These are phyloP conservation scores for Hoplias malabaricus DNA, from an alignment of 2,113 vertebrate genomes.

Conservation along the genomic window DNA sequence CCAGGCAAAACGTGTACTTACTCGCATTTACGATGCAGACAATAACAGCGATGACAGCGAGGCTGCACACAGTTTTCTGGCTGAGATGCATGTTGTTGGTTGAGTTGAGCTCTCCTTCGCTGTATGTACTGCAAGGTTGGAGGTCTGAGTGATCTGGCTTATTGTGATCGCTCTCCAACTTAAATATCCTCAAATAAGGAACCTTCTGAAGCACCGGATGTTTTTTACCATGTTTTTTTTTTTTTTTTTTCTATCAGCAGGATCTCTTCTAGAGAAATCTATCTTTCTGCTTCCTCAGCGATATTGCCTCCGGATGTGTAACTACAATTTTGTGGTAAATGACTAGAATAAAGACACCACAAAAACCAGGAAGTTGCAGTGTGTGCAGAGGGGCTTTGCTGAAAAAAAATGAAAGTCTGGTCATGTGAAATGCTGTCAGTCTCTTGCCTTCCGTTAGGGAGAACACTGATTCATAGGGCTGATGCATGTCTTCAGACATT, in stretches of 20 bases:
- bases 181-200: constrained; percentile 19
- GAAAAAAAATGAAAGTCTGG: background rate
- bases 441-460: background rate
- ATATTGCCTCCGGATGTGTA: background rate
- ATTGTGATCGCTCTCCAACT: background rate
- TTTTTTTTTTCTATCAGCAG: too few relatives aligned
- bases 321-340: constrained; percentile 1
- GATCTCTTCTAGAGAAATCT: background rate
- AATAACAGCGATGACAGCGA: constrained; percentile 51
- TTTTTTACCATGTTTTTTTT: background rate
- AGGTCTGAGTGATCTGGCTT: background rate
- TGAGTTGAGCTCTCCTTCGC: constrained; percentile 22
- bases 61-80: constrained; percentile 46
- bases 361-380: background rate
- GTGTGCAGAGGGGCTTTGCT: background rate
- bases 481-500: background rate
- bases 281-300: background rate
- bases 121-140: constrained; percentile 8
- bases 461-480: background rate
- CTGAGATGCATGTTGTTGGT: constrained; percentile 59
- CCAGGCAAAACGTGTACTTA: background rate
- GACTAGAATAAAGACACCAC: background rate
- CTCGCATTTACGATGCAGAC: constrained; percentile 29
- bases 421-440: constrained; percentile 7
- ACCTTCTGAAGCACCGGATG: background rate